A percentile compares a stretch with the other conserved stretches of the same genome.
phyloP scores from a whole-genome alignment of 2,888 invertebrate genomes.

The Leptinotarsa haldemani region DNA sequence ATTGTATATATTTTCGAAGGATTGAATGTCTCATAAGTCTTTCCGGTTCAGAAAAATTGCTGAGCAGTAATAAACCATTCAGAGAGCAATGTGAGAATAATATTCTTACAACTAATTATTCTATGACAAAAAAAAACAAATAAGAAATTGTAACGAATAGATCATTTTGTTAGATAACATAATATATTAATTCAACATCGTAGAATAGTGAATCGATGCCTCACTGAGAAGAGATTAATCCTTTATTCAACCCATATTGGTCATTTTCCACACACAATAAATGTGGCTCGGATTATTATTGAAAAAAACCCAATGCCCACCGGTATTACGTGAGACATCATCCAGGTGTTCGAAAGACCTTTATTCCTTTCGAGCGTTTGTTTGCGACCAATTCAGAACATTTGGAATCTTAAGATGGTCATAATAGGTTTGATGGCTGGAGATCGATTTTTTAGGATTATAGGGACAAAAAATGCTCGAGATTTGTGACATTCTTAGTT shows the following conservation, averaged over 20 bases:
- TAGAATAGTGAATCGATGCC: too few relatives aligned
- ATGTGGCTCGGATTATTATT: slow-evolving; percentile 8
- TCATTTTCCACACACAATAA: neutral
- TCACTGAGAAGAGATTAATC: neutral
- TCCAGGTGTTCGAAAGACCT: slow-evolving; percentile 34
- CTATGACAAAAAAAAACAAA: too few relatives aligned
- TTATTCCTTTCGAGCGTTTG: slow-evolving; percentile 28
- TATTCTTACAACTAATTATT: too few relatives aligned
- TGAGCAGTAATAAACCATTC: too few relatives aligned
- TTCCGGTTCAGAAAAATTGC: too few relatives aligned
- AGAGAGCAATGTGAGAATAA: too few relatives aligned
- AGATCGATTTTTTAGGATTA: slow-evolving; percentile 30
- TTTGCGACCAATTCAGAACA: slow-evolving; percentile 24
- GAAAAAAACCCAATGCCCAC: slow-evolving; percentile 25
- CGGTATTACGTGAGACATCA: slow-evolving; percentile 32
- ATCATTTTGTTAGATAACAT: too few relatives aligned
- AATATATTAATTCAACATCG: too few relatives aligned
- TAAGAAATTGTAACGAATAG: too few relatives aligned
- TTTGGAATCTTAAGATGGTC: slow-evolving; percentile 27
- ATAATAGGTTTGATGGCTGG: slow-evolving; percentile 25
- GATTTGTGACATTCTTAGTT: slow-evolving; percentile 18
- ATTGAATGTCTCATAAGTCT: too few relatives aligned
- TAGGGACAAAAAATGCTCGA: slow-evolving; percentile 24
- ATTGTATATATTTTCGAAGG: too few relatives aligned
- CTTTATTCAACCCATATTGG: slow-evolving; percentile 3